phyloP scores from a whole-genome alignment of 1,140 invertebrate species.

The Drosophila eugracilis region DNA sequence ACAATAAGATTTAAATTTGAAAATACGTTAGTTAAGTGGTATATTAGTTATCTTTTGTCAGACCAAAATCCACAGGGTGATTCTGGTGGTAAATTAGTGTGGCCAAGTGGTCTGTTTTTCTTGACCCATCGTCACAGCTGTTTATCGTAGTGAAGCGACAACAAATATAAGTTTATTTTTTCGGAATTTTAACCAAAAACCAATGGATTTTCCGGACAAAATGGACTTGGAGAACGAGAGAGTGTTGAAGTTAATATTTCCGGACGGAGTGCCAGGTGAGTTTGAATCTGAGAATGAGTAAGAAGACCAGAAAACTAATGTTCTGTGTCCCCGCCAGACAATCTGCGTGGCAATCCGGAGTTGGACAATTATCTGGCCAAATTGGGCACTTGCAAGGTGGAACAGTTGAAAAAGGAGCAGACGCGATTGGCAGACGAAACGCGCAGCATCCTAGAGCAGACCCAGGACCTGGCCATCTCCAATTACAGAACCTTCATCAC shows the following conservation, averaged over 20 bases:
- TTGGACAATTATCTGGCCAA: constrained; percentile 93
- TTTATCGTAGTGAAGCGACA: neutral
- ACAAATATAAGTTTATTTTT: constrained; percentile 1
- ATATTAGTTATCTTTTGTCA: neutral
- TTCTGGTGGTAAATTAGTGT: too few species aligned
- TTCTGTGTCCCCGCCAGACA: constrained; percentile 84
- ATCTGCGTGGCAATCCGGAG: constrained; percentile 89
- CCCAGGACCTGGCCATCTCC: constrained; percentile 95
- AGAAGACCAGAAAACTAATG: constrained; percentile 42
- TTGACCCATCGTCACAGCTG: too few species aligned
- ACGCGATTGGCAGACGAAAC: constrained; percentile 92
- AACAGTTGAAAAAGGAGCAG: constrained; percentile 93
- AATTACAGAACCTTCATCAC: constrained; percentile 98
- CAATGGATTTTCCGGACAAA: constrained; percentile 65
- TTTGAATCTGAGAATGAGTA: rapidly evolving
- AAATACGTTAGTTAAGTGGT: neutral
- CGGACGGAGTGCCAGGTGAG: constrained; percentile 88
- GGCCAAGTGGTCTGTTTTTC: too few species aligned
- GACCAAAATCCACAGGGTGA: too few species aligned
- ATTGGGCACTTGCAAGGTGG: constrained; percentile 93
- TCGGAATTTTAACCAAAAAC: constrained; percentile 3
- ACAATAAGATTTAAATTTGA: neutral
- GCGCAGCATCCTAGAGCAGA: constrained; percentile 91
- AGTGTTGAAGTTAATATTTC: constrained; percentile 89
- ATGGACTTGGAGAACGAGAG: constrained; percentile 89